These are phyloP conservation scores for Drosophila sp. DNA, from an alignment of 1,140 invertebrate species.

Conservation along the genomic window DNA sequence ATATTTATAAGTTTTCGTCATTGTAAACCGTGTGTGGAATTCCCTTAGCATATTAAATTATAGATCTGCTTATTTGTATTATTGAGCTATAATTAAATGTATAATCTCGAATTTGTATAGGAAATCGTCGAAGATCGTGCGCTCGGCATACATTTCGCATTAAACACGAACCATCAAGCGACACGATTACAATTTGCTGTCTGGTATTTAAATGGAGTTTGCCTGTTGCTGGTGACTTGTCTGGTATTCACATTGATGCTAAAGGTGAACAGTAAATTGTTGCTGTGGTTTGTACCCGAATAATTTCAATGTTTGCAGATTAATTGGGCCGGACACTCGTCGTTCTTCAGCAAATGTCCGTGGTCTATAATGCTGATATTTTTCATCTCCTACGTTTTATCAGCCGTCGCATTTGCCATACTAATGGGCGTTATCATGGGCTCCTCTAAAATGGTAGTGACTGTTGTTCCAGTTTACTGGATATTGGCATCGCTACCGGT, in stretches of 20 bases:
- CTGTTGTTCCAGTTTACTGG: slow-evolving; percentile 51
- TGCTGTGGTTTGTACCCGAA: background rate
- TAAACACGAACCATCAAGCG: background rate
- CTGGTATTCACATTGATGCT: slow-evolving; percentile 14
- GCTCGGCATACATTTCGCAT: background rate
- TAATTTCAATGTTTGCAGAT: slow-evolving; percentile 20
- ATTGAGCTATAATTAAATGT: too few relatives aligned
- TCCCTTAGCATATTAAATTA: too few relatives aligned
- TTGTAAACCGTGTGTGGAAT: too few relatives aligned
- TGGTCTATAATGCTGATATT: slow-evolving; percentile 37
- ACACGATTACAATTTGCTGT: slow-evolving; percentile 13
- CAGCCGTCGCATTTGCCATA: slow-evolving; percentile 41
- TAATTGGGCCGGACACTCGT: slow-evolving; percentile 2
- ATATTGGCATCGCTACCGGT: slow-evolving; percentile 43
- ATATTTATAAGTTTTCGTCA: too few relatives aligned
- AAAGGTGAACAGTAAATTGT: slow-evolving; percentile 24
- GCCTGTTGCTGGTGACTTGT: slow-evolving; percentile 22
- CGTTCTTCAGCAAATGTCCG: slow-evolving; percentile 31
- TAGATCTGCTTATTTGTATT: too few relatives aligned
- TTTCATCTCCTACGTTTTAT: slow-evolving; percentile 26
- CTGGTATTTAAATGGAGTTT: slow-evolving; percentile 41
- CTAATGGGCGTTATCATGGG: slow-evolving; percentile 25
- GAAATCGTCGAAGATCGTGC: slow-evolving; percentile 44
- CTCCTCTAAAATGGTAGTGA: slow-evolving; percentile 31
- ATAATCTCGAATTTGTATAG: slow-evolving; percentile 13